Percentiles rank a stretch among this genome's conserved stretches.
phyloP scores from a whole-genome alignment of 2,797 vertebrate species.

The Lagodon rhomboides region DNA sequence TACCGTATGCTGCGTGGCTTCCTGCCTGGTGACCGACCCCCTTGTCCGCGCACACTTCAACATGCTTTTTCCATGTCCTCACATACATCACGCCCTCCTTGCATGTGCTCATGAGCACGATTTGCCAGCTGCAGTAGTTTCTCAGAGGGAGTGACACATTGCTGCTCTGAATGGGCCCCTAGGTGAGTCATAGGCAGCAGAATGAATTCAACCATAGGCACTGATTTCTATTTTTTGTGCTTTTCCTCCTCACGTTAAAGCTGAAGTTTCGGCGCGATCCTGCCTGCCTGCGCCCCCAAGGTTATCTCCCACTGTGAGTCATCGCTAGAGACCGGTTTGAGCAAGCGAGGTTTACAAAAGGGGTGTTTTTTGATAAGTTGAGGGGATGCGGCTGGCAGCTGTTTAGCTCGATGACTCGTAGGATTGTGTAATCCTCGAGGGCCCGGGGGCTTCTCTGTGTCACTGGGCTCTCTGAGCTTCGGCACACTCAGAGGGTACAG shows the following conservation, averaged over 20 bases:
- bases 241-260: conserved; percentile 53
- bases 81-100: conserved; percentile 28
- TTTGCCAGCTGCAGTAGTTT: conserved; percentile 40
- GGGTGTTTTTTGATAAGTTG: conserved; percentile 37
- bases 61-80: conserved; percentile 55
- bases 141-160: conserved; percentile 26
- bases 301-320: conserved; percentile 70
- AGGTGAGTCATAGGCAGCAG: conserved; percentile 66
- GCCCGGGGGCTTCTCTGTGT: conserved; percentile 52
- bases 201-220: conserved; percentile 56
- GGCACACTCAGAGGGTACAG: conserved; percentile 35
- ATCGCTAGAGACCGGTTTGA: conserved; percentile 48
- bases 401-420: conserved; percentile 59
- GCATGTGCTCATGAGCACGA: conserved; percentile 28
- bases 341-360: conserved; percentile 43
- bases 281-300: conserved; percentile 35
- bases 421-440: conserved; percentile 68
- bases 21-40: conserved; percentile 27
- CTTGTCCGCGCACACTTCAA: conserved; percentile 32
- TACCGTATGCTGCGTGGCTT: conserved; percentile 27
- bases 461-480: conserved; percentile 45
- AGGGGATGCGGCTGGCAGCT: conserved; percentile 56
- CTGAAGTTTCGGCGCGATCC: conserved; percentile 55
- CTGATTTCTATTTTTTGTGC: conserved; percentile 56
- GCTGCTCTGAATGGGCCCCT: conserved; percentile 40